phyloP scores from a whole-genome alignment of 2,113 vertebrate genomes.

The Noctilio leporinus region DNA sequence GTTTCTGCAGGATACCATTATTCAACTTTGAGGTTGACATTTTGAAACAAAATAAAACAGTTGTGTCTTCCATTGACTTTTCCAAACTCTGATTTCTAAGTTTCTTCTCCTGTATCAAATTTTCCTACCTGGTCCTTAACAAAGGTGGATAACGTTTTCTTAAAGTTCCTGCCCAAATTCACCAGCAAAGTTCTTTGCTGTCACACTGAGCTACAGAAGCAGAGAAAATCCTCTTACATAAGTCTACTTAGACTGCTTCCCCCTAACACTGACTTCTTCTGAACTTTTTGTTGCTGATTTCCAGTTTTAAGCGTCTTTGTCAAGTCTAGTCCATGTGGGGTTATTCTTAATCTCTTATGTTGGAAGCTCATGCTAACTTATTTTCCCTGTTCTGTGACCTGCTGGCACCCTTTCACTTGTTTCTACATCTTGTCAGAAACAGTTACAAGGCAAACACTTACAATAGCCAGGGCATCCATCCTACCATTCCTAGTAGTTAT shows the following conservation, averaged over 20 bases:
- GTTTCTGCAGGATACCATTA: background rate
- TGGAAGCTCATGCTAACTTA: no score
- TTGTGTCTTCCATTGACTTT: background rate
- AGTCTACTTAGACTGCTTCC: background rate
- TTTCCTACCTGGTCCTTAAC: background rate
- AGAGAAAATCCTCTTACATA: background rate
- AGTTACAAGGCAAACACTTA: rapidly evolving
- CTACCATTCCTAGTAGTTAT: background rate
- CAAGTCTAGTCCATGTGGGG: background rate
- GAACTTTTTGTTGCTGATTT: background rate
- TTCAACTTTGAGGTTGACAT: background rate
- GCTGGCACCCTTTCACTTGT: background rate
- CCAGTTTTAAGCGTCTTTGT: background rate
- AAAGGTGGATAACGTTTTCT: background rate
- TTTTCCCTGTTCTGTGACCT: background rate
- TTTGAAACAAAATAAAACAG: background rate
- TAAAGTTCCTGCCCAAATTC: background rate
- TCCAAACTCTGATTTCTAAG: background rate
- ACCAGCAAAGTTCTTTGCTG: background rate
- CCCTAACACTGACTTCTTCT: background rate
- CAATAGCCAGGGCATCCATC: background rate
- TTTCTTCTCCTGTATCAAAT: background rate
- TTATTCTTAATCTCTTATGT: background rate
- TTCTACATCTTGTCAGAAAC: background rate
- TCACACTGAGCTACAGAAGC: background rate